Evolutionary conservation across 2,888 invertebrate species (phyloP).

Genomic region (Sphaerophoria taeniata): DNA sequence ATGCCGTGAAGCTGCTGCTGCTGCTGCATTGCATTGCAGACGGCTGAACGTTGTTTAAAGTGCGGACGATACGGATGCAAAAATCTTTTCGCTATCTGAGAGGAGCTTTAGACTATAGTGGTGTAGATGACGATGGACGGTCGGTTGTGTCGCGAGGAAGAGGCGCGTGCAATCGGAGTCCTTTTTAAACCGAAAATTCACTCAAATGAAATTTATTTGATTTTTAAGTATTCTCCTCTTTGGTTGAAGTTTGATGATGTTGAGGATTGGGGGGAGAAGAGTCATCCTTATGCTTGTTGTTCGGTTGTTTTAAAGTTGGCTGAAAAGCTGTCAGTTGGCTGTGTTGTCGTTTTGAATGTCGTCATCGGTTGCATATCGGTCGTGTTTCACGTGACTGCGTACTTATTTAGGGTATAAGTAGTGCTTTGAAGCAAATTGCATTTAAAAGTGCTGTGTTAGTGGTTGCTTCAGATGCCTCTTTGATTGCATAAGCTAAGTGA

Average conservation of each 20-base stretch:
- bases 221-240: conserved; percentile 69
- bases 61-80: conserved; percentile 18
- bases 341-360: conserved; percentile 1
- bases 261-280: background rate
- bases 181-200: conserved; percentile 54
- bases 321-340: conserved; percentile 20
- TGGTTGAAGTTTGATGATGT: background rate
- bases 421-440: conserved; percentile 68
- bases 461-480: conserved; percentile 25
- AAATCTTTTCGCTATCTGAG: conserved; percentile 49
- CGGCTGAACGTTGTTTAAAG: conserved; percentile 14
- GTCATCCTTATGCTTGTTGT: conserved; percentile 57
- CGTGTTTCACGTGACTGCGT: conserved; percentile 39
- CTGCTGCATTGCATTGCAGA: background rate
- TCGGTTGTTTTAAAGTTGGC: conserved; percentile 40
- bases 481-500: conserved; percentile 42
- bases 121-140: background rate
- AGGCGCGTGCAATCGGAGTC: conserved; percentile 32
- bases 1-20: conserved; percentile 57
- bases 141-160: conserved; percentile 12
- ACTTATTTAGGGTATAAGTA: conserved; percentile 53
- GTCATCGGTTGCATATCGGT: background rate
- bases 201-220: conserved; percentile 70
- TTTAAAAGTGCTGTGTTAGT: conserved; percentile 54
- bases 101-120: background rate